Evolutionary conservation across 2,888 invertebrate genomes (phyloP).

Genomic region (Hydrotaea cyrtoneurina): DNA sequence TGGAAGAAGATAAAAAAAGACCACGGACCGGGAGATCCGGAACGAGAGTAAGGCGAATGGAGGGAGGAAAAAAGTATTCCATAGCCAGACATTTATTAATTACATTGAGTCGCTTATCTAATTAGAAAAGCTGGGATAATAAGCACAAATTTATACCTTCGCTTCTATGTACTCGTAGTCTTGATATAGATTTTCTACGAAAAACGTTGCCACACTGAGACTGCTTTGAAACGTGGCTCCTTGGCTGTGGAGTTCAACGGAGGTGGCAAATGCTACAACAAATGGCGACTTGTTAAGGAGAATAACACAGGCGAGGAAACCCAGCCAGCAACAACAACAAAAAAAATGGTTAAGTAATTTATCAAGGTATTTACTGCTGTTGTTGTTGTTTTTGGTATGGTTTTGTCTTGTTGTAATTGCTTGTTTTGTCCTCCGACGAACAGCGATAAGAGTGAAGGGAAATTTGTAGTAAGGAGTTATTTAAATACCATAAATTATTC

Average conservation of each 20-base stretch:
- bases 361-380: conserved; percentile 42
- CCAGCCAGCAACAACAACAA: too few species aligned
- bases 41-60: conserved; percentile 10
- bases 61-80: conserved; percentile 39
- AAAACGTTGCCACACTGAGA: not conserved
- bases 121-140: conserved; percentile 77
- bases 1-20: not conserved
- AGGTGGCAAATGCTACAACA: not conserved
- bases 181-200: conserved; percentile 6
- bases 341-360: conserved; percentile 55
- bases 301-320: not conserved
- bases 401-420: not conserved
- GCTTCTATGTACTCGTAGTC: conserved; percentile 14
- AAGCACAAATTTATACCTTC: conserved; percentile 72
- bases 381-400: not conserved
- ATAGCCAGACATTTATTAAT: conserved; percentile 78
- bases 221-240: not conserved
- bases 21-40: not conserved
- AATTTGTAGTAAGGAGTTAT: conserved; percentile 21
- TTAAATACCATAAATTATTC: conserved; percentile 24
- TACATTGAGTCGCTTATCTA: conserved; percentile 78
- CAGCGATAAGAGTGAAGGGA: conserved; percentile 4
- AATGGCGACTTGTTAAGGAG: conserved; percentile 53
- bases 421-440: not conserved
- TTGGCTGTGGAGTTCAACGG: conserved; percentile 18